Evolutionary conservation across 2,797 vertebrate species (phyloP).

Genomic region (Hippoglossus hippoglossus): DNA sequence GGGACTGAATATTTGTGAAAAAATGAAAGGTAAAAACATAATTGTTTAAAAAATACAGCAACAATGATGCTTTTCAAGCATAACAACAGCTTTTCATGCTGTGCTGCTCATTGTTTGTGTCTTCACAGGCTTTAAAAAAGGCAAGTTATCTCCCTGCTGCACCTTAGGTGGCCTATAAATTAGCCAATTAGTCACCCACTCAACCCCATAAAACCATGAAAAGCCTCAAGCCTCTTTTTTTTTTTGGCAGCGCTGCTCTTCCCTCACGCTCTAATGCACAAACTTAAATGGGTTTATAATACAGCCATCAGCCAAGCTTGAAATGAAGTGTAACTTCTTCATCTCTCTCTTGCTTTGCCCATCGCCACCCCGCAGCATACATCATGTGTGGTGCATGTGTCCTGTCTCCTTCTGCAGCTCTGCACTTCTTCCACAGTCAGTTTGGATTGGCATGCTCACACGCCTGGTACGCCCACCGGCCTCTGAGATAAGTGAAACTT

Average conservation of each 20-base stretch:
- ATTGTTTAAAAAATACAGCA: slow-evolving; percentile 3
- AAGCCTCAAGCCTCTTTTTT: slow-evolving; percentile 42
- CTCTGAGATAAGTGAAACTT: slow-evolving; percentile 43
- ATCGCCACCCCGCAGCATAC: slow-evolving; percentile 26
- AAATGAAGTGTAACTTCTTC: slow-evolving; percentile 53
- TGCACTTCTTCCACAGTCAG: too few species aligned
- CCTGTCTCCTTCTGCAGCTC: background rate
- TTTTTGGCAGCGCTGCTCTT: slow-evolving; percentile 34
- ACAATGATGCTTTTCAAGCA: background rate
- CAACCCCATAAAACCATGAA: slow-evolving; percentile 45
- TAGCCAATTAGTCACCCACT: slow-evolving; percentile 58
- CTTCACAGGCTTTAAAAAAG: slow-evolving; percentile 28
- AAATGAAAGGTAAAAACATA: background rate
- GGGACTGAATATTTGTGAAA: background rate
- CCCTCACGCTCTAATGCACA: slow-evolving; percentile 47
- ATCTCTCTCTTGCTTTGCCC: slow-evolving; percentile 13
- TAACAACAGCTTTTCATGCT: background rate
- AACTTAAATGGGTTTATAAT: slow-evolving; percentile 49
- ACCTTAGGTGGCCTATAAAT: slow-evolving; percentile 52
- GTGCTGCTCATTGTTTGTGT: slow-evolving; percentile 14
- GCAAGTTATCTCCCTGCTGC: slow-evolving; percentile 50
- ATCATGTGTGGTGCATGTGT: slow-evolving; percentile 3
- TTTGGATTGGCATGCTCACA: background rate
- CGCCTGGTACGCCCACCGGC: slow-evolving; percentile 32
- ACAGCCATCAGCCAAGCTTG: slow-evolving; percentile 50